Conservation (phyloP, 2,888 invertebrate species). For the Amorpha juglandis region DNA sequence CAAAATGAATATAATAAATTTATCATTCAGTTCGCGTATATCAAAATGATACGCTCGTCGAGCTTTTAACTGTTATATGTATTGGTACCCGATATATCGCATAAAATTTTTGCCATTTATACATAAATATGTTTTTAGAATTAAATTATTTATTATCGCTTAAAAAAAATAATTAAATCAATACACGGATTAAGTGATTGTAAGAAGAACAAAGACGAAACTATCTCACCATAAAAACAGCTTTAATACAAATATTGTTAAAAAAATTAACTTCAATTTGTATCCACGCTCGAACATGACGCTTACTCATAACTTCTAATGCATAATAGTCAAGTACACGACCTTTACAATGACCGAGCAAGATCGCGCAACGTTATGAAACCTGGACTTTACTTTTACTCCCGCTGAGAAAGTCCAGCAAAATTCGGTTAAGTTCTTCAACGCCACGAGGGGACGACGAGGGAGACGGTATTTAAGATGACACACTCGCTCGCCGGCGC, state of each 20-base stretch:
- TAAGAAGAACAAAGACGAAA: too few relatives aligned
- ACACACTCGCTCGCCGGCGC: conserved; percentile 58
- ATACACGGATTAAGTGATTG: too few relatives aligned
- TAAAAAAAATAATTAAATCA: too few relatives aligned
- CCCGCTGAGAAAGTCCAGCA: conserved; percentile 77
- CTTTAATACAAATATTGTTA: background rate
- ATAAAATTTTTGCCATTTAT: too few relatives aligned
- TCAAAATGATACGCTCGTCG: too few relatives aligned
- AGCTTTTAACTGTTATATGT: too few relatives aligned
- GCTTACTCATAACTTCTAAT: conserved; percentile 17
- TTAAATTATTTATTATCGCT: too few relatives aligned
- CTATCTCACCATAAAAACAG: too few relatives aligned
- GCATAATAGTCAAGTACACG: conserved; percentile 49
- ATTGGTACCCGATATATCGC: too few relatives aligned
- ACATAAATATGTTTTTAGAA: too few relatives aligned
- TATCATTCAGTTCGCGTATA: too few relatives aligned
- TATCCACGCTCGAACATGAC: background rate
- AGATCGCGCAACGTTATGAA: conserved; percentile 72
- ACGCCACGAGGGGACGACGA: conserved; percentile 57
- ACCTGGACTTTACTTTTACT: conserved; percentile 80
- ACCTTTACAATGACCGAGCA: conserved; percentile 63
- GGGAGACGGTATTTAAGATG: conserved; percentile 73
- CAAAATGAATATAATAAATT: too few relatives aligned
- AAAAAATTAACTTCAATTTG: background rate
- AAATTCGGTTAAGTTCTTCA: conserved; percentile 67